phyloP scores from a whole-genome alignment of 1,140 invertebrate genomes.

The Meloidogyne floridensis region DNA sequence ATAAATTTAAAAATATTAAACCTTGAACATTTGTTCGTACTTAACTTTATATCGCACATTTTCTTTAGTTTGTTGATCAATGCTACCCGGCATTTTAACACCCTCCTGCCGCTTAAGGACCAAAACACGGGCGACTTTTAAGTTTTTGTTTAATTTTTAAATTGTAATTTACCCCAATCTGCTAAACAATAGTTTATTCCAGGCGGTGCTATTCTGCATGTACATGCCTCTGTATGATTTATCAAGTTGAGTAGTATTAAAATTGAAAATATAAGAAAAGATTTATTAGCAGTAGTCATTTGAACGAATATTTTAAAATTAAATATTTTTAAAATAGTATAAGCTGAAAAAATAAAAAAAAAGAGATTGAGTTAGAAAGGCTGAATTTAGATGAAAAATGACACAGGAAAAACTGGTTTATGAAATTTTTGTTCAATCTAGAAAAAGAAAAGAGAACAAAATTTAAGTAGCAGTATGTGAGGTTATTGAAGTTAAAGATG shows the following conservation, averaged over 20 bases:
- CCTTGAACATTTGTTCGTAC: slow-evolving; percentile 29
- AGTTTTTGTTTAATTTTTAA: neutral
- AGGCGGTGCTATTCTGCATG: slow-evolving; percentile 18
- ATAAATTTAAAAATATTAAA: neutral
- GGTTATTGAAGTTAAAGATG: neutral
- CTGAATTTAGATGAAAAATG: too few relatives aligned
- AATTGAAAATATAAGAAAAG: neutral
- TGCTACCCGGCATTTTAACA: slow-evolving; percentile 29
- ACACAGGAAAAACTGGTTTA: too few relatives aligned
- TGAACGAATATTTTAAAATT: neutral
- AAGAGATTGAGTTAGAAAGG: neutral
- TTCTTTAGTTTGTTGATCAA: slow-evolving; percentile 25
- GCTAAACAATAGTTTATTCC: slow-evolving; percentile 21
- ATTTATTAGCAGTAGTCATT: neutral
- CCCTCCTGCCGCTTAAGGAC: slow-evolving; percentile 23
- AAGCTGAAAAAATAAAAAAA: neutral
- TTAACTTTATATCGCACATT: slow-evolving; percentile 31
- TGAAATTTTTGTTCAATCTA: too few relatives aligned
- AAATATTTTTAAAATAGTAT: neutral
- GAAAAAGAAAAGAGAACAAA: too few relatives aligned
- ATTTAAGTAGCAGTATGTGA: too few relatives aligned
- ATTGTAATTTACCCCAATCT: slow-evolving; percentile 19
- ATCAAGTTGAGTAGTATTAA: neutral
- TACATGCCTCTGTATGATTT: neutral
- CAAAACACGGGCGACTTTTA: slow-evolving; percentile 30